A percentile compares a stretch with the other conserved stretches of the same genome.
Conservation (phyloP, 2,113 vertebrate genomes). For the Caranx melampygus region DNA sequence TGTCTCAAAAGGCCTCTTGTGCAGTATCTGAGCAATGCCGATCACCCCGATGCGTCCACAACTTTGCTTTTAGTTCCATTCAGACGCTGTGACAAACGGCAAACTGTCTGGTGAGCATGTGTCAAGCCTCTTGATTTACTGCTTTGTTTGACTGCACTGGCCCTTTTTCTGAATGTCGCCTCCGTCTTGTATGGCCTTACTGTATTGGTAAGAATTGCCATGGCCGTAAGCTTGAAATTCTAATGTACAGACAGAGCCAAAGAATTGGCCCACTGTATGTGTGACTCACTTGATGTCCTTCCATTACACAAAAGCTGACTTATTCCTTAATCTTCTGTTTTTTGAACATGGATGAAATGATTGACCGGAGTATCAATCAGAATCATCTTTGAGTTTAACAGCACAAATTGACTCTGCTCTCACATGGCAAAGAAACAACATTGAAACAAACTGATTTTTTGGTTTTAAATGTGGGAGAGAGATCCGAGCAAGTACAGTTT, state of each 20-base stretch:
- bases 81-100: constrained; percentile 82
- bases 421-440: constrained; percentile 7
- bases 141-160: constrained; percentile 79
- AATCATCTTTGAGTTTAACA: constrained; percentile 39
- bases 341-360: constrained; percentile 50
- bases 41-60: constrained; percentile 76
- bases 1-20: constrained; percentile 85
- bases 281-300: constrained; percentile 52
- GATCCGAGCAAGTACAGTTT: constrained; percentile 8
- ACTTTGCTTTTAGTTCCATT: constrained; percentile 84
- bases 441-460: background rate
- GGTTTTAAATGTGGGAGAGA: constrained; percentile 27
- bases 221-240: constrained; percentile 79
- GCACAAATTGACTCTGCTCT: constrained; percentile 23
- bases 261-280: constrained; percentile 68
- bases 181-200: constrained; percentile 70
- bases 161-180: constrained; percentile 73
- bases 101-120: constrained; percentile 83
- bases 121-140: constrained; percentile 84
- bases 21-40: constrained; percentile 78
- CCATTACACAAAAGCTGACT: constrained; percentile 64
- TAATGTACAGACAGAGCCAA: constrained; percentile 73
- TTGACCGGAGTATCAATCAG: constrained; percentile 56
- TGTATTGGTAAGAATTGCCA: constrained; percentile 79
- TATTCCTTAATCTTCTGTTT: constrained; percentile 58